Conservation (phyloP, 2,888 invertebrate species). For the Schrankia costaestrigalis region DNA sequence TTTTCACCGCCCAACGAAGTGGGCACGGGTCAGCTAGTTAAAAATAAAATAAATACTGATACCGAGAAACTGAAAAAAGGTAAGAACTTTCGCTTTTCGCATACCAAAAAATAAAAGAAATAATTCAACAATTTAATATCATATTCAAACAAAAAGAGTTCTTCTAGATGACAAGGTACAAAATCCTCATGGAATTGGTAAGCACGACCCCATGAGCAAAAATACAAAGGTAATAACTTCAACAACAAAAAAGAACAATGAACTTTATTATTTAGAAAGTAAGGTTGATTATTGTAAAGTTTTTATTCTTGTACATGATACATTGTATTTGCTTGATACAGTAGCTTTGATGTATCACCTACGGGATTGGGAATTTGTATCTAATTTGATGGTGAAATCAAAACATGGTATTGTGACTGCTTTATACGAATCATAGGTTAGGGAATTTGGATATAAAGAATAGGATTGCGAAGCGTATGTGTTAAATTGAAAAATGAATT, state of each 20-base stretch:
- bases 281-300: constrained; percentile 19
- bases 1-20: no score
- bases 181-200: constrained; percentile 21
- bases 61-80: no score
- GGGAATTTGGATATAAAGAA: constrained; percentile 11
- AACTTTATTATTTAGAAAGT: constrained; percentile 2
- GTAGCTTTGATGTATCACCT: constrained; percentile 52
- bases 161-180: constrained; percentile 15
- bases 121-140: constrained; percentile 3
- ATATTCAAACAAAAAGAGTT: constrained; percentile 17
- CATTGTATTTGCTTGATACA: constrained; percentile 24
- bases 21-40: no score
- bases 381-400: constrained; percentile 54
- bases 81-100: no score
- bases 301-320: constrained; percentile 9
- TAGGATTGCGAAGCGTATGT: no score
- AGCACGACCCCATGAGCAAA: constrained; percentile 13
- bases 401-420: constrained; percentile 37
- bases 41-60: no score
- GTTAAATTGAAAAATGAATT: no score
- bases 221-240: constrained; percentile 5
- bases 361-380: constrained; percentile 47
- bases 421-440: constrained; percentile 23
- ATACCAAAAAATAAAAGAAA: no score
- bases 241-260: constrained; percentile 3